Evolutionary conservation across 2,888 invertebrate species (phyloP), one percentile per base, ranked within the genome.

Genomic region (Malthinus seriepunctatus): DNA sequence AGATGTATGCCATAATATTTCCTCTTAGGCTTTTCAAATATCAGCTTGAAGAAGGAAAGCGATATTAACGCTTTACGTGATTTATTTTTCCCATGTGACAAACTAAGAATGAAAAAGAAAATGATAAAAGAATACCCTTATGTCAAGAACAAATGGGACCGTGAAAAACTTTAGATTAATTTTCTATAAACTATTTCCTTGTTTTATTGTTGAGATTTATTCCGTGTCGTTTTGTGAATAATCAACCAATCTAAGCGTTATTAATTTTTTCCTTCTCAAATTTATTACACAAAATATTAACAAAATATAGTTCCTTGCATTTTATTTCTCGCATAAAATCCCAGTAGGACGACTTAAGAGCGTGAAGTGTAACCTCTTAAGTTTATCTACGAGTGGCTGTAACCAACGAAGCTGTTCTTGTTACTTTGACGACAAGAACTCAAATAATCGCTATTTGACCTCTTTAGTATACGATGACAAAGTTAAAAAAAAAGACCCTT

Each of bases 71-170:
- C 63, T 63, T 57, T 64, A 50, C 51, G 66, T 72, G 73, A 73
- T 73, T 73, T 73, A 73, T 73, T 63, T 67, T 42, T 63, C 56
- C 63, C 58, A 60, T 67, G 69, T 71, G 71, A 74, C 71, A 72
- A 69, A 70, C 70, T 71, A 69, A 66, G 68, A 68, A 71, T 67
- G 63, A 69, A 66, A 65, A 64, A 63, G 67, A 68, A 70, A 72
- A 72, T 67, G 71, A 71, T 71, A 68, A 69, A 69, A 71, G 68
- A 67, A 56, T 45, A 67, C 66, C 64, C 68, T 66, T 64, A 44
- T 52, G 60, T 61, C 60, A 56, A 35, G 46, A 63, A 51, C 63
- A 63, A 57, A 57, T 61, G 63, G 51, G 48, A 23, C 46, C 46
- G 46, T 49, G 56, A 60, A 60, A 60, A 60, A 60, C 48, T 60